phyloP scores from a whole-genome alignment of 2,113 vertebrate species.

The Pelmatolapia mariae region DNA sequence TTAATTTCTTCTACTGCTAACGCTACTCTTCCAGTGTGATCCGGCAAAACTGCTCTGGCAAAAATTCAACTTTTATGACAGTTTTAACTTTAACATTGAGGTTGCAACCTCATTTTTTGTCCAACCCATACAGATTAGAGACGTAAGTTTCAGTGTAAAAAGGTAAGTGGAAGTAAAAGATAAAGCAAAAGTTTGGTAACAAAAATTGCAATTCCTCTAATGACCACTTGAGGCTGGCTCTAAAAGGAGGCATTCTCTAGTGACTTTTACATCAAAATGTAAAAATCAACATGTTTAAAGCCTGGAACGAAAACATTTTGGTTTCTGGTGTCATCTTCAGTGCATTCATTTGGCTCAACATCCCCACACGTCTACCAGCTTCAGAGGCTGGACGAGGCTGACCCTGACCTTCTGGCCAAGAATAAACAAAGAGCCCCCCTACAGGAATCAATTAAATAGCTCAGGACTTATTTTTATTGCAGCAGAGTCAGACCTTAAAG shows the following conservation, averaged over 20 bases:
- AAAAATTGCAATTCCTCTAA: neutral
- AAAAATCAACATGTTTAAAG: neutral
- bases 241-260: neutral
- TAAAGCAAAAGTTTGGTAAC: neutral
- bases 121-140: neutral
- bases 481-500: neutral
- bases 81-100: neutral
- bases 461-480: conserved; percentile 12
- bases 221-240: neutral
- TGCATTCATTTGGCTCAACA: neutral
- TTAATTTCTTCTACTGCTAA: neutral
- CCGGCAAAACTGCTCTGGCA: fast-evolving
- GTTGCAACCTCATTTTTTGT: neutral
- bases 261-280: neutral
- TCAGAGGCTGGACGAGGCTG: neutral
- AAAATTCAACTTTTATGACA: neutral
- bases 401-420: conserved; percentile 7
- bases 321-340: neutral
- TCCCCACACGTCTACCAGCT: neutral
- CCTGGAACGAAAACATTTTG: neutral
- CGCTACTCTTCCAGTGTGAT: neutral
- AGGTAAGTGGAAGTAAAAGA: neutral
- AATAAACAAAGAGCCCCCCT: conserved; percentile 3
- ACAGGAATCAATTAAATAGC: conserved; percentile 22
- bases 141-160: fast-evolving